These are phyloP conservation scores for Cuculus canorus DNA, from an alignment of 2,797 vertebrate species.

Conservation along the genomic window DNA sequence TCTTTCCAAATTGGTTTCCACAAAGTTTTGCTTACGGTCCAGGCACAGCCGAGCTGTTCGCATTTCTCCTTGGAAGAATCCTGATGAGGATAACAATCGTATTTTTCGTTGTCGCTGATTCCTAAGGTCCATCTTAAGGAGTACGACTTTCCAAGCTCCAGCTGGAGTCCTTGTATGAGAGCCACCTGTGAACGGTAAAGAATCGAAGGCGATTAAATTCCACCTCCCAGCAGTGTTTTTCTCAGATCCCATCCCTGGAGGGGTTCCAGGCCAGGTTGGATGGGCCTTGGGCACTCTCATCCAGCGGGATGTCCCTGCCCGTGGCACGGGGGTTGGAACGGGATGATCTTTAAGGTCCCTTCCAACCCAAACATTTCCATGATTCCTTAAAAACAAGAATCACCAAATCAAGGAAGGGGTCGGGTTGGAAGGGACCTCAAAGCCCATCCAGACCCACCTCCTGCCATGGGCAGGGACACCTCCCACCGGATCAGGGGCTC, in stretches of 20 bases:
- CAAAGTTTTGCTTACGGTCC: slow-evolving; percentile 70
- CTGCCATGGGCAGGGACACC: too few species aligned
- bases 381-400: not conserved
- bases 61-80: slow-evolving; percentile 59
- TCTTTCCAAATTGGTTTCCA: not conserved
- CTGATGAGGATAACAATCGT: slow-evolving; percentile 80
- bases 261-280: too few species aligned
- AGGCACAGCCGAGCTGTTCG: slow-evolving; percentile 78
- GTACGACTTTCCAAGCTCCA: slow-evolving; percentile 78
- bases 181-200: slow-evolving; percentile 65
- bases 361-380: too few species aligned
- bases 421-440: too few species aligned
- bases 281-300: too few species aligned
- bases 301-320: too few species aligned
- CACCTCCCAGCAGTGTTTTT: not conserved
- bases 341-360: too few species aligned
- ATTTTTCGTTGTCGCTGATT: not conserved
- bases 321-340: too few species aligned
- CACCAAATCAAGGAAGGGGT: too few species aligned
- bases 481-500: too few species aligned
- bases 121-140: slow-evolving; percentile 68
- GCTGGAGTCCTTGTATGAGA: slow-evolving; percentile 50
- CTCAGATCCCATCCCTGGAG: too few species aligned
- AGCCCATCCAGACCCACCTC: too few species aligned
- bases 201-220: not conserved